Evolutionary conservation across 2,113 vertebrate species (phyloP), one percentile per base, ranked within the genome.

Genomic region (Proteles cristata): DNA sequence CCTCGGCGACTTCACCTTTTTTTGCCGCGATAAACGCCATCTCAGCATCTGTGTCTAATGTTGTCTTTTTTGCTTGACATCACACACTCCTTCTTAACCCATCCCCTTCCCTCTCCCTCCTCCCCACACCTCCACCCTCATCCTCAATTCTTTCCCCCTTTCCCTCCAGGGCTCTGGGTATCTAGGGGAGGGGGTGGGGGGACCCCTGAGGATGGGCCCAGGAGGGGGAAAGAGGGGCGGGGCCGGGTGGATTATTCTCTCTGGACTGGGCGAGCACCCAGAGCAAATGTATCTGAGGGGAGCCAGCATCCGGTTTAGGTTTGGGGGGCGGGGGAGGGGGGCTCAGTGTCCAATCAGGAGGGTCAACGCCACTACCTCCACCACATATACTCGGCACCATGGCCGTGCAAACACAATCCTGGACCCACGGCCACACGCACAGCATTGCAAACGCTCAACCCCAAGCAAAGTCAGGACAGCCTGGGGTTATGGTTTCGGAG

Each of bases 1-100:
- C 97, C 39, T 39, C 39, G 39, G 39, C 39, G 39, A 39, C 39
- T 39, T 39, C 39, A 39, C 39, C 94, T 96, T 97, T 97, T 98
- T 98, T 98, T 98, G 98, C 98, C 98, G 95, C 96, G 96, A 98
- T 98, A 98, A 98, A 98, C 97, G 97, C 97, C 98, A 98, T 98
- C 98, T 97, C 97, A 98, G 97, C 98, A 98, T 98, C 97, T 96
- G 97, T 98, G 98, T 98, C 98, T 98, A 98, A 97, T 98, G 98
- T 97, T 98, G 98, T 98, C 97, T 98, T 98, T 98, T 98, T 98
- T 98, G 98, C 98, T 97, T 97, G 96, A 97, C 97, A 98, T 98
- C 97, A 97, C 97, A 97, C 96, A 97, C 96, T 96, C 97, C 97
- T 97, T 88, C 96, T 97, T 98, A 98, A 98, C 98, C 98, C 98